phyloP scores from a whole-genome alignment of 2,888 invertebrate species.

The Tetropium fuscum region DNA sequence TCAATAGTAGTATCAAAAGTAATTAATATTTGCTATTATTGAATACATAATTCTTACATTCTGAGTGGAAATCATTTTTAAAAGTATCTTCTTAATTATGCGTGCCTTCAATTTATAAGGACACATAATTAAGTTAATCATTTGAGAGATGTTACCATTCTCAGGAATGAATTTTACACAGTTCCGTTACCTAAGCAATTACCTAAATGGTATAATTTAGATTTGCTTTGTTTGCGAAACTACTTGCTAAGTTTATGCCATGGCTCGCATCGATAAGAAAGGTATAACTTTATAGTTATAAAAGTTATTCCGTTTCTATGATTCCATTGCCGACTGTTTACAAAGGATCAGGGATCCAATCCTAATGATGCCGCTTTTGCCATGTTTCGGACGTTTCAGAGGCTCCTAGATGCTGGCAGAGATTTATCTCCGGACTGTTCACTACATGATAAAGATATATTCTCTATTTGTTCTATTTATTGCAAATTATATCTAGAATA shows the following conservation, averaged over 20 bases:
- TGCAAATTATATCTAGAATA: conserved; percentile 1
- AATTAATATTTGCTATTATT: too few relatives aligned
- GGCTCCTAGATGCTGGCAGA: conserved; percentile 33
- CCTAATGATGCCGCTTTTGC: conserved; percentile 55
- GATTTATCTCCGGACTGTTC: conserved; percentile 31
- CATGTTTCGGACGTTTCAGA: conserved; percentile 57
- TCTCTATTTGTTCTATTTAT: conserved; percentile 22
- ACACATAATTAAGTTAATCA: too few relatives aligned
- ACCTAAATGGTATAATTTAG: conserved; percentile 8
- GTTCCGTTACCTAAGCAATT: conserved; percentile 1
- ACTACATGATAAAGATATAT: conserved; percentile 26
- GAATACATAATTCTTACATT: too few relatives aligned
- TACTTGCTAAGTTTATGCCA: conserved; percentile 4
- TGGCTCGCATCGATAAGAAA: conserved; percentile 19
- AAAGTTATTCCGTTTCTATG: conserved; percentile 29
- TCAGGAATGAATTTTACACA: not conserved
- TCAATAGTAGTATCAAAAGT: too few relatives aligned
- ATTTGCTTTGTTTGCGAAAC: conserved; percentile 10
- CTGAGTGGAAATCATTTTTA: too few relatives aligned
- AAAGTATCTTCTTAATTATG: too few relatives aligned
- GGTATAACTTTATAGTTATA: conserved; percentile 22
- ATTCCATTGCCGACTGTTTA: conserved; percentile 47
- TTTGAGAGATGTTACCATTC: not conserved
- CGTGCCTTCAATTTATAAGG: too few relatives aligned
- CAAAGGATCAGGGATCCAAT: conserved; percentile 55